These are phyloP conservation scores for Zosterops japonicus DNA, from an alignment of 2,113 vertebrate genomes.

Conservation along the genomic window DNA sequence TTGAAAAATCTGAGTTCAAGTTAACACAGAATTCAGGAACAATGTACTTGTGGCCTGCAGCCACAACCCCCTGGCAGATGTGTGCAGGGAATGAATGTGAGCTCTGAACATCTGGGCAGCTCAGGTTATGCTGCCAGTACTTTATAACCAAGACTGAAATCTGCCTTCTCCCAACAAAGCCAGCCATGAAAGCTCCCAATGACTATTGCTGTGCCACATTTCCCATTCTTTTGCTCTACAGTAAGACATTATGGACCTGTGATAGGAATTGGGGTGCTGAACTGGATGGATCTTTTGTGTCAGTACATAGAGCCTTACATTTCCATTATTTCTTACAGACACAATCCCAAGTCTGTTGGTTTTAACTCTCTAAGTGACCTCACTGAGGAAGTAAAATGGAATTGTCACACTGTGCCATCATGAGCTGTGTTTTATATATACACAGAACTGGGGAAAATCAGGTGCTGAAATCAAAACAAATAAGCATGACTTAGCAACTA, in stretches of 20 bases:
- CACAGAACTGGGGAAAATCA: neutral
- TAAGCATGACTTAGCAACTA: neutral
- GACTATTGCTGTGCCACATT: neutral
- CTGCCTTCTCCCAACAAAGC: neutral
- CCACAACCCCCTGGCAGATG: accelerated
- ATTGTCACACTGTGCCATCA: neutral
- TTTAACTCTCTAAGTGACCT: neutral
- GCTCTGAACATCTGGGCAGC: neutral
- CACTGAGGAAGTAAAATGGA: neutral
- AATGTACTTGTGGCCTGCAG: neutral
- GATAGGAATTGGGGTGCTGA: neutral
- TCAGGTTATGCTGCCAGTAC: neutral
- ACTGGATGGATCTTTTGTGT: neutral
- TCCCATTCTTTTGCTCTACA: neutral
- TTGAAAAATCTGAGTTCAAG: neutral
- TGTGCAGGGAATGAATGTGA: accelerated
- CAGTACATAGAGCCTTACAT: neutral
- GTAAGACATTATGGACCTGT: neutral
- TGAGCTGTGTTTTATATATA: neutral
- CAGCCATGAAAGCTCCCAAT: neutral
- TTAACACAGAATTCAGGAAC: neutral
- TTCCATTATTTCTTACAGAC: neutral
- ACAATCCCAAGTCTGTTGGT: neutral
- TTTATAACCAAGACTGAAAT: neutral
- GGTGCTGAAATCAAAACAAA: neutral